Conservation (phyloP, 1,140 invertebrate genomes). For the Trichonephila clavata region DNA sequence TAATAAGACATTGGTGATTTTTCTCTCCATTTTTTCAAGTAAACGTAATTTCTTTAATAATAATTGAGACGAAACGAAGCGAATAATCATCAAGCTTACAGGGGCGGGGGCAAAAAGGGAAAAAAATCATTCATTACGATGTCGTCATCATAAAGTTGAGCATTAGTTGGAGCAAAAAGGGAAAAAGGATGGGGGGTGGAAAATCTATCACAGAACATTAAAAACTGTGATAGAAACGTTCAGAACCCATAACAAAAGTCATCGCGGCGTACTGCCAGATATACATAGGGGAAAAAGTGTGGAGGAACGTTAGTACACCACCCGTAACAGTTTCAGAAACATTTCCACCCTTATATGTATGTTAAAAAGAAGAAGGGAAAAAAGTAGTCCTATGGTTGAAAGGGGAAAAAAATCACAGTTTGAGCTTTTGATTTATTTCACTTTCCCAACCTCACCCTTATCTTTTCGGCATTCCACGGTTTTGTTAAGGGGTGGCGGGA, state of each 20-base stretch:
- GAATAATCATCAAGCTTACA: conserved; percentile 10
- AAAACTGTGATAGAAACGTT: conserved; percentile 41
- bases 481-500: neutral
- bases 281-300: neutral
- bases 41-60: neutral
- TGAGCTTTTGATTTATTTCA: conserved; percentile 71
- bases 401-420: conserved; percentile 27
- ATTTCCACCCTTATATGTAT: conserved; percentile 13
- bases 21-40: neutral
- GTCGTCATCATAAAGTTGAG: conserved; percentile 31
- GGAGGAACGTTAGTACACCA: neutral
- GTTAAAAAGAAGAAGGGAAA: conserved; percentile 41
- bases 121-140: conserved; percentile 26
- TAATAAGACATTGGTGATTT: neutral
- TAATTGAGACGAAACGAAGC: conserved; percentile 32
- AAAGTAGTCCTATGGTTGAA: neutral
- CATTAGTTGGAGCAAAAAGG: conserved; percentile 44
- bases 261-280: conserved; percentile 5
- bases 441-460: conserved; percentile 63
- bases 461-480: conserved; percentile 39
- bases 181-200: neutral
- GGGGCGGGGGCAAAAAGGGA: neutral
- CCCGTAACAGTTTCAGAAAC: conserved; percentile 51
- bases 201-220: conserved; percentile 63
- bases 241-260: conserved; percentile 47